Conservation (phyloP, 2,888 invertebrate genomes). For the Perizoma affinitatum region DNA sequence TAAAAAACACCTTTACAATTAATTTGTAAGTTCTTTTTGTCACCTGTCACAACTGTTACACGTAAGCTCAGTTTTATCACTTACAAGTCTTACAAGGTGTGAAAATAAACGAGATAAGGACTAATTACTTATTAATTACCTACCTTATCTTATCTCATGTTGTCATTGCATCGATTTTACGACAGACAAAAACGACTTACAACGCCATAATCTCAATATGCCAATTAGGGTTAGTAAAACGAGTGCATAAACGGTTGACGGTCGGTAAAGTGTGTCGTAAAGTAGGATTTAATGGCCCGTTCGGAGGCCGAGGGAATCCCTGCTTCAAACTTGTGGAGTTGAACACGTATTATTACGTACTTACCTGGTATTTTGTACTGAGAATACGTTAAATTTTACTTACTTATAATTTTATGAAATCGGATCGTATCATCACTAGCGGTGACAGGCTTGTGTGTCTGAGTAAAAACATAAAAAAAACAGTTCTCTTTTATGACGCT, state of each 20-base stretch:
- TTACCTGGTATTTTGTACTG: slow-evolving; percentile 9
- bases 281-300: slow-evolving; percentile 71
- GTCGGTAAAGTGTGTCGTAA: slow-evolving; percentile 69
- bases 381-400: background rate
- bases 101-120: slow-evolving; percentile 16
- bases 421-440: too few species aligned
- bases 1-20: slow-evolving; percentile 14
- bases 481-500: too few species aligned
- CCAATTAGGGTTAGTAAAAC: slow-evolving; percentile 77
- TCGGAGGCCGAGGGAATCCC: slow-evolving; percentile 66
- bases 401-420: too few species aligned
- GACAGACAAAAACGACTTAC: slow-evolving; percentile 52
- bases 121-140: slow-evolving; percentile 23
- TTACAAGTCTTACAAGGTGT: slow-evolving; percentile 17
- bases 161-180: slow-evolving; percentile 23
- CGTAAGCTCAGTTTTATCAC: slow-evolving; percentile 16
- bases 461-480: too few species aligned
- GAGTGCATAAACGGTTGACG: slow-evolving; percentile 67
- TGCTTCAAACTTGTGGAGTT: slow-evolving; percentile 38
- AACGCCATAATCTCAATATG: slow-evolving; percentile 73
- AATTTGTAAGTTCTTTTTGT: slow-evolving; percentile 8
- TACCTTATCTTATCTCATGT: slow-evolving; percentile 22
- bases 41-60: slow-evolving; percentile 9
- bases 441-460: too few species aligned
- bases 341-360: slow-evolving; percentile 20